Evolutionary conservation across 2,113 vertebrate genomes (phyloP), one percentile per base, ranked within the genome.

Genomic region (Lathamus discolor): DNA sequence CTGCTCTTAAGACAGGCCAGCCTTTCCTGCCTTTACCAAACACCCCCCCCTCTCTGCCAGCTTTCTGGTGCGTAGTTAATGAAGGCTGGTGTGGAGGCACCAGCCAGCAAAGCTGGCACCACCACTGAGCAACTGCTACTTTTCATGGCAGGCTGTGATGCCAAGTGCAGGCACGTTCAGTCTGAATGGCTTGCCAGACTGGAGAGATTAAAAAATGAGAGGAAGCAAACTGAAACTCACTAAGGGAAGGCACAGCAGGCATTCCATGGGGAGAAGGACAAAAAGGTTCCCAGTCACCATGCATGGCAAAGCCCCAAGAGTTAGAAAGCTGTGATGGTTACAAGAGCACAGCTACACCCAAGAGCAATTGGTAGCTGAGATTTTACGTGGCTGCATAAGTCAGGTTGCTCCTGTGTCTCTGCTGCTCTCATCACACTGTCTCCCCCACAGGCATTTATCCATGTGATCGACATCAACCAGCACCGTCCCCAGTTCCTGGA

Each of bases 401-500:
- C 52, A 57, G 8, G 9, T n/a, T 90, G 43, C 37, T 68, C 19
- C 25, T 14, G 9, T 7, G 3, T 43, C 24, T 63, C 61, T 61
- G 41, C 39, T 94, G 24, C 41, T 18, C 44, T 86, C 41, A 64
- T 22, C 55, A 20, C n/a, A 35, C 67, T 66, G 4, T 88, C 17
- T 85, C n/a, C 59, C 29, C 48, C 25, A 54, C 93, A 99, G 99
- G 99, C 99, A 52, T 98, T 99, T 93, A 98, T 99, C 92, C 97
- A 97, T 0, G 98, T 99, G 86, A 97, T 99, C 97, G 98, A 98
- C 88, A 98, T 99, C 91, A 99, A 99, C 63, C 98, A 99, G 88
- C 98, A 99, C 79, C 98, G 99, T 3, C 99, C 99, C 4, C 96
- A 98, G 96, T 99, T 99, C 97, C 96, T 98, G 81, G 96, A 99